phyloP scores from a whole-genome alignment of 2,888 invertebrate genomes.

The Archips crataeganus region DNA sequence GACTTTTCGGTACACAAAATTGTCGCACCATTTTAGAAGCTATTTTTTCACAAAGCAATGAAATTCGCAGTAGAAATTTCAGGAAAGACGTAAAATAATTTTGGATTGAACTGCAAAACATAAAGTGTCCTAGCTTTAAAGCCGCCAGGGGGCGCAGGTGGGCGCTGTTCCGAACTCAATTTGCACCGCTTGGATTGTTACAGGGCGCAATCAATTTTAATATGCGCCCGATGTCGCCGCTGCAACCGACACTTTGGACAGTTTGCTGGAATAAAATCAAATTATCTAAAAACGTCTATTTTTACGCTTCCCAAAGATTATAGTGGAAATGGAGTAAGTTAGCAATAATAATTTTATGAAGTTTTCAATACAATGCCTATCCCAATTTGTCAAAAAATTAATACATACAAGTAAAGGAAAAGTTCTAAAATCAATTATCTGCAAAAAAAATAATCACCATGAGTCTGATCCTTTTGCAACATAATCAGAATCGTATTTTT shows the following conservation, averaged over 20 bases:
- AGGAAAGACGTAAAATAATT: neutral
- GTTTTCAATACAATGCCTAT: no score
- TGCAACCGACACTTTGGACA: conserved; percentile 47
- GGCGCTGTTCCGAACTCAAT: conserved; percentile 60
- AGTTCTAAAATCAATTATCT: no score
- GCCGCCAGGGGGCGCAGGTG: conserved; percentile 44
- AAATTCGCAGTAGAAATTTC: neutral
- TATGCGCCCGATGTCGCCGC: conserved; percentile 53
- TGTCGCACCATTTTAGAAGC: no score
- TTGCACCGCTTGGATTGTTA: conserved; percentile 64
- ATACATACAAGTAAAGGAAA: no score
- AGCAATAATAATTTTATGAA: no score
- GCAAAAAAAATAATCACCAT: no score
- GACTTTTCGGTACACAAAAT: no score
- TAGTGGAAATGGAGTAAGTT: no score
- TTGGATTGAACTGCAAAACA: conserved; percentile 3
- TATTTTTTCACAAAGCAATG: neutral
- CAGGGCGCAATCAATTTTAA: conserved; percentile 67
- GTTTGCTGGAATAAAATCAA: conserved; percentile 33
- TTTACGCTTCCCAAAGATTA: no score
- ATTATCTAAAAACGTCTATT: neutral
- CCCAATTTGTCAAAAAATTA: no score
- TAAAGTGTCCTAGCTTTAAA: conserved; percentile 11
- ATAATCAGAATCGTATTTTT: no score
- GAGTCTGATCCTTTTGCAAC: no score